Conservation (phyloP, 2,888 invertebrate species). For the Rugalucina vietnamica region DNA sequence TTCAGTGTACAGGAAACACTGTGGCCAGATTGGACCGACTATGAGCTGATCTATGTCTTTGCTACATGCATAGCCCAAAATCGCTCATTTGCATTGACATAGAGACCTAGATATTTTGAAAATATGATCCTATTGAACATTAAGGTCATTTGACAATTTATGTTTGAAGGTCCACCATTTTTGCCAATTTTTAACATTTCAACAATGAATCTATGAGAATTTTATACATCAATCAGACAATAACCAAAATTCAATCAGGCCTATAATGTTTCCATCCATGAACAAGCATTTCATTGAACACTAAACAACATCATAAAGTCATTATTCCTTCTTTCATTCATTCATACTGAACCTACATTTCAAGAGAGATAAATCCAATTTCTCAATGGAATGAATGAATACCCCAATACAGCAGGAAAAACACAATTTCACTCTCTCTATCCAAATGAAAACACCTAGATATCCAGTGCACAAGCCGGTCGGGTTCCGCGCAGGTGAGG, state of each 20-base stretch:
- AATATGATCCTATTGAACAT: no score
- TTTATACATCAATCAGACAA: background rate
- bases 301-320: background rate
- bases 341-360: background rate
- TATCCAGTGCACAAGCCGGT: no score
- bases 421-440: background rate
- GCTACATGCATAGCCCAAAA: no score
- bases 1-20: no score
- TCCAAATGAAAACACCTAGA: background rate
- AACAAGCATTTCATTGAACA: background rate
- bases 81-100: no score
- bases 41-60: no score
- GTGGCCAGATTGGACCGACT: no score
- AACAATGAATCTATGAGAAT: background rate
- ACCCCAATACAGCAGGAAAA: background rate
- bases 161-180: background rate
- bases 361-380: constrained; percentile 8
- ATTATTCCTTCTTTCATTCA: background rate
- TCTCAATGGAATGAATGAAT: background rate
- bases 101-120: no score
- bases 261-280: background rate
- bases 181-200: background rate
- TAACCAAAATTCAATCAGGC: background rate
- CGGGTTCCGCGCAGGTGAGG: no score
- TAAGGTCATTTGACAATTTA: no score